phyloP scores from a whole-genome alignment of 2,113 vertebrate species.

The Falco punctatus region DNA sequence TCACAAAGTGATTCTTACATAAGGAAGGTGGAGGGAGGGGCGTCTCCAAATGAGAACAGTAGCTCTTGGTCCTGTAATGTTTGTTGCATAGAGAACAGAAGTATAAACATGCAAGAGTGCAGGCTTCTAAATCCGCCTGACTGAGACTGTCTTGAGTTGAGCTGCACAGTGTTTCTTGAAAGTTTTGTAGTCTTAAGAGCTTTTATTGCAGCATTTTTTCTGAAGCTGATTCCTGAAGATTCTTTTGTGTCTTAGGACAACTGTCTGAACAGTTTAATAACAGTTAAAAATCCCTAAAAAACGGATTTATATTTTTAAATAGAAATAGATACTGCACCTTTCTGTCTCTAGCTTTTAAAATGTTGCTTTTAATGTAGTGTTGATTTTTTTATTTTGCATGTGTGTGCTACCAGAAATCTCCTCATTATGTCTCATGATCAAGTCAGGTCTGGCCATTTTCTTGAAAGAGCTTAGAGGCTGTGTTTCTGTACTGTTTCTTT shows the following conservation, averaged over 20 bases:
- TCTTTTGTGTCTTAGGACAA: not conserved
- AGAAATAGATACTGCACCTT: not conserved
- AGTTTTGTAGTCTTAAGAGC: not conserved
- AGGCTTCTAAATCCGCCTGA: not conserved
- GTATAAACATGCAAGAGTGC: not conserved
- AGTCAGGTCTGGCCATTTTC: not conserved
- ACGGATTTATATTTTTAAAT: not conserved
- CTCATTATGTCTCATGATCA: not conserved
- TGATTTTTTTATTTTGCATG: not conserved
- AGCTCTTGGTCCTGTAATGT: not conserved
- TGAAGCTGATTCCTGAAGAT: not conserved
- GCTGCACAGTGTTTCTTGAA: not conserved
- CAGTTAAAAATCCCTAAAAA: not conserved
- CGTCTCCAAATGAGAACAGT: not conserved
- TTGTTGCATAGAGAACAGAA: not conserved
- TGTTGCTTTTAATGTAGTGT: not conserved
- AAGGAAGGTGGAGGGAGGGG: not conserved
- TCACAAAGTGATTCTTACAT: not conserved
- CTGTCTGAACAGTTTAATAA: not conserved
- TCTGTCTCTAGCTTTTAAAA: not conserved
- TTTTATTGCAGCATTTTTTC: not conserved
- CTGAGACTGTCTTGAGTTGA: not conserved
- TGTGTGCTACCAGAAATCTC: not conserved
- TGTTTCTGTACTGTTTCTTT: not conserved
- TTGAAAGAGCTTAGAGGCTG: not conserved